These are phyloP conservation scores for Hylaea fasciaria DNA, from an alignment of 2,888 invertebrate species.

Conservation along the genomic window DNA sequence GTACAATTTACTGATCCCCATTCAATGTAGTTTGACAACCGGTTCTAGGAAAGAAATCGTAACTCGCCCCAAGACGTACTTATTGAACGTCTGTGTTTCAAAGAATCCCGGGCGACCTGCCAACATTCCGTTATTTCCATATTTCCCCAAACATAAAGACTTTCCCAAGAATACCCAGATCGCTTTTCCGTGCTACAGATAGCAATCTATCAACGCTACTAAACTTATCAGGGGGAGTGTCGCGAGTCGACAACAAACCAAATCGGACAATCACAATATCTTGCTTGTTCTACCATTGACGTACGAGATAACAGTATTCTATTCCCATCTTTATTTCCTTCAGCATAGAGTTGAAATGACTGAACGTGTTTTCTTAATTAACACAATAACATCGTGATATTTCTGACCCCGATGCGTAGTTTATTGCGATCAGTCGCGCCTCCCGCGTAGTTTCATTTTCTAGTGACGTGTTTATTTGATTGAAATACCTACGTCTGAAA, in stretches of 20 bases:
- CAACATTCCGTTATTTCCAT: not conserved
- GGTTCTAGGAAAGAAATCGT: too few species aligned
- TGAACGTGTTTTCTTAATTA: constrained; percentile 6
- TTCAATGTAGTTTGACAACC: too few species aligned
- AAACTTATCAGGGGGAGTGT: constrained; percentile 21
- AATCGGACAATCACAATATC: constrained; percentile 1
- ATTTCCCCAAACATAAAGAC: not conserved
- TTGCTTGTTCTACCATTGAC: constrained; percentile 2
- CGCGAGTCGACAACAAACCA: not conserved
- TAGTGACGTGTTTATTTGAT: constrained; percentile 2
- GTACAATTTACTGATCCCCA: too few species aligned
- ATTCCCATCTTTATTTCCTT: not conserved
- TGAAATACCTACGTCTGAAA: not conserved
- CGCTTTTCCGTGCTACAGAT: not conserved
- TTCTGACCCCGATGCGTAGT: not conserved
- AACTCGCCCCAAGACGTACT: too few species aligned
- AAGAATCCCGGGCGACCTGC: not conserved
- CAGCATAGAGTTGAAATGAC: constrained; percentile 2
- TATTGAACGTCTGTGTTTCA: not conserved
- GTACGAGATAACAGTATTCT: constrained; percentile 3
- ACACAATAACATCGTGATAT: not conserved
- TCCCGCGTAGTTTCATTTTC: constrained; percentile 10
- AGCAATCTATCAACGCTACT: constrained; percentile 9
- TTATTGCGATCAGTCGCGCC: constrained; percentile 3
- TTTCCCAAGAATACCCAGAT: not conserved